These are phyloP conservation scores for Muscicapa striata DNA, from an alignment of 2,797 vertebrate species.

Conservation along the genomic window DNA sequence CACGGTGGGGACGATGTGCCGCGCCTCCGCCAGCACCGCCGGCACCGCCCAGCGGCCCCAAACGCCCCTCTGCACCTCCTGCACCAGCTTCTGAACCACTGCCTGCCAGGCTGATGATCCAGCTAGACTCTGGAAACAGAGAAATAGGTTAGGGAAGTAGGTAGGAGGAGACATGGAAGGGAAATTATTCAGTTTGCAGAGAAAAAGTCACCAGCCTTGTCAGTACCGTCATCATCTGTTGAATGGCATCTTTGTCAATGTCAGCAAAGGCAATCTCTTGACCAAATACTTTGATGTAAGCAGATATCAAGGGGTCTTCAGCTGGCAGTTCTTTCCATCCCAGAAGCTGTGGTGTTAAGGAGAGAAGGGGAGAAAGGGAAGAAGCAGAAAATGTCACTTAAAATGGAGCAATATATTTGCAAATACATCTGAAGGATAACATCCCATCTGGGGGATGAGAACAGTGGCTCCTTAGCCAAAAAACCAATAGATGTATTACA, in stretches of 20 bases:
- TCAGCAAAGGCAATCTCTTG: slow-evolving; percentile 83
- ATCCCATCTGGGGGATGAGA: not conserved
- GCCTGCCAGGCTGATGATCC: slow-evolving; percentile 49
- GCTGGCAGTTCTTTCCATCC: slow-evolving; percentile 79
- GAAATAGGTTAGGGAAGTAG: not conserved
- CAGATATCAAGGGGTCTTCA: slow-evolving; percentile 76
- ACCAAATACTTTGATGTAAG: slow-evolving; percentile 75
- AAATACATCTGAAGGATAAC: not conserved
- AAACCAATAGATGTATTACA: not conserved
- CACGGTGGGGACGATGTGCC: slow-evolving; percentile 79
- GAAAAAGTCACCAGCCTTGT: not conserved
- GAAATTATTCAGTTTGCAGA: not conserved
- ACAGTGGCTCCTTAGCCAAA: not conserved
- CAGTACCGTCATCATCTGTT: slow-evolving; percentile 74
- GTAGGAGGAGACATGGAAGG: not conserved
- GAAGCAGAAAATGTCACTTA: not conserved
- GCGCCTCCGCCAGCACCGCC: slow-evolving; percentile 72
- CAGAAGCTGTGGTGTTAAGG: slow-evolving; percentile 52
- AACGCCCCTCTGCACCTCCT: slow-evolving; percentile 70
- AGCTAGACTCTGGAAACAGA: slow-evolving; percentile 61
- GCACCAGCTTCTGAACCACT: slow-evolving; percentile 48
- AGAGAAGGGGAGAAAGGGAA: not conserved
- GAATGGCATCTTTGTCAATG: slow-evolving; percentile 77
- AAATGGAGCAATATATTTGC: not conserved
- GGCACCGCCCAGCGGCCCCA: slow-evolving; percentile 69